phyloP scores from a whole-genome alignment of 1,140 invertebrate species.

The Chironomus striatipennis region DNA sequence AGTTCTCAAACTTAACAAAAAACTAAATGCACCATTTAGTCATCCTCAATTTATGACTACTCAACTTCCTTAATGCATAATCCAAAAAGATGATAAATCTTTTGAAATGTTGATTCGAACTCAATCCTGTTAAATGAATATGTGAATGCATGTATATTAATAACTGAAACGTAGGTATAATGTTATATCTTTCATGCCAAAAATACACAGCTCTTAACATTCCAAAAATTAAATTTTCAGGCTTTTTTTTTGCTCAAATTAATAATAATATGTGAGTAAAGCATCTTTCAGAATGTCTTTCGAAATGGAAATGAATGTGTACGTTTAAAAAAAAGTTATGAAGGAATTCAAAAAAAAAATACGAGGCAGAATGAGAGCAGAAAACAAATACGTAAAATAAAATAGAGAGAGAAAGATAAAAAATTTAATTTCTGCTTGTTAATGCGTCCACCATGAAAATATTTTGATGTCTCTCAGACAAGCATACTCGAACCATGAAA shows the following conservation, averaged over 20 bases:
- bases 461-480: slow-evolving; percentile 12
- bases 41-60: too few species aligned
- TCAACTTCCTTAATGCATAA: neutral
- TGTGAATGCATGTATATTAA: neutral
- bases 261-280: slow-evolving; percentile 8
- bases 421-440: slow-evolving; percentile 14
- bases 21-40: too few species aligned
- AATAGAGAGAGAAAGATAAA: neutral
- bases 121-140: neutral
- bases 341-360: too few species aligned
- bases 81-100: slow-evolving; percentile 9
- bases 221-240: slow-evolving; percentile 14
- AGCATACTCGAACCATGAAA: neutral
- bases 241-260: slow-evolving; percentile 12
- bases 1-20: too few species aligned
- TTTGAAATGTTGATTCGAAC: slow-evolving; percentile 8
- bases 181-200: neutral
- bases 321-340: neutral
- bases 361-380: neutral
- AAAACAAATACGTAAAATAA: neutral
- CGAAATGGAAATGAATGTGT: neutral
- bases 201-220: slow-evolving; percentile 10
- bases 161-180: neutral
- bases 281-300: neutral
- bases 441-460: slow-evolving; percentile 12